phyloP scores from a whole-genome alignment of 2,888 invertebrate genomes.

The Morpho helenor region DNA sequence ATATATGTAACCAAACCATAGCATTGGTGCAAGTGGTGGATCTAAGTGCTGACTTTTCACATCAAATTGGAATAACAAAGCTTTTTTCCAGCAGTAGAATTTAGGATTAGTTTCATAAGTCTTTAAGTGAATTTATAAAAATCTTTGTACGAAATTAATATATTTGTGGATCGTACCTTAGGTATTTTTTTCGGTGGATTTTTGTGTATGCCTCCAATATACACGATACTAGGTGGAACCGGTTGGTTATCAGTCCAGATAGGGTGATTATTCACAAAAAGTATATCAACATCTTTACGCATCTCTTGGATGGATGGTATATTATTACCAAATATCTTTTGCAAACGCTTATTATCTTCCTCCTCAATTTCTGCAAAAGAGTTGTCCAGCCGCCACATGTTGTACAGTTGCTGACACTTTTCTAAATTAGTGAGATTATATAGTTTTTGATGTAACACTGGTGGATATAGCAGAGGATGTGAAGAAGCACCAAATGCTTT shows the following conservation, averaged over 20 bases:
- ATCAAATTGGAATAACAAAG: no score
- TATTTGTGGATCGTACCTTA: constrained; percentile 9
- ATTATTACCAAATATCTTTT: constrained; percentile 35
- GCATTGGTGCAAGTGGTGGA: no score
- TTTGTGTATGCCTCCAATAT: constrained; percentile 59
- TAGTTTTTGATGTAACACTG: constrained; percentile 22
- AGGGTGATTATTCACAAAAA: constrained; percentile 59
- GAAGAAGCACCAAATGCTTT: constrained; percentile 24
- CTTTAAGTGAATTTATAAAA: no score
- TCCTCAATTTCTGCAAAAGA: background rate
- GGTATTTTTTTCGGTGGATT: constrained; percentile 49
- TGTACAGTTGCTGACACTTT: constrained; percentile 19
- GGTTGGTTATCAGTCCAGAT: constrained; percentile 51
- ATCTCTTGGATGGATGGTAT: constrained; percentile 34
- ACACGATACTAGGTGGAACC: constrained; percentile 52
- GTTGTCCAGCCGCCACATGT: background rate
- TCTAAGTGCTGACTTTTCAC: no score
- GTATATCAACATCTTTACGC: constrained; percentile 43
- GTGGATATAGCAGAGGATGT: constrained; percentile 28
- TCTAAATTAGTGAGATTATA: constrained; percentile 35
- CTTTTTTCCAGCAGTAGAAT: no score
- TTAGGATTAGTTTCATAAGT: no score
- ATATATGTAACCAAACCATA: no score
- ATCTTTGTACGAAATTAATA: no score
- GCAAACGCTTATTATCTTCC: constrained; percentile 29